Evolutionary conservation across 2,888 invertebrate genomes (phyloP).

Genomic region (Calliopum simillimum): DNA sequence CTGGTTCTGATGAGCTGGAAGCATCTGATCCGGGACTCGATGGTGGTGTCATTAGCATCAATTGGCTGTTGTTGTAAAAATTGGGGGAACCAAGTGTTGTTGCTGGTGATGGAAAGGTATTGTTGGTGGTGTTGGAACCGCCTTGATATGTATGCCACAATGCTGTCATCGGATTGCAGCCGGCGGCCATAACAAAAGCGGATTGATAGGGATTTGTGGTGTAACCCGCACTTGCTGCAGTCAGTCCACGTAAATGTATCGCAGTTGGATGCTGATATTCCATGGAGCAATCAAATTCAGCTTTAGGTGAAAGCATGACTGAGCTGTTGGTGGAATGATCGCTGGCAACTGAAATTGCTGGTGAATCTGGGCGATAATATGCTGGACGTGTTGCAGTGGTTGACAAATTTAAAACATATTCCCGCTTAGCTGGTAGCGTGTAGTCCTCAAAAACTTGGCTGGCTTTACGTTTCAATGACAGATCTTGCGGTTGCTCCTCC

Average conservation of each 20-base stretch:
- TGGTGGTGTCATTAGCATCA: slow-evolving; percentile 60
- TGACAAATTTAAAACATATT: slow-evolving; percentile 61
- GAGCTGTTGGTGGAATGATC: slow-evolving; percentile 42
- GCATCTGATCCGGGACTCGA: slow-evolving; percentile 61
- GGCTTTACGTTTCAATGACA: slow-evolving; percentile 63
- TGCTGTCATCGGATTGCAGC: slow-evolving; percentile 59
- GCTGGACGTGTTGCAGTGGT: slow-evolving; percentile 32
- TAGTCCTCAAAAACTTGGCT: slow-evolving; percentile 50
- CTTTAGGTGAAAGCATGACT: slow-evolving; percentile 56
- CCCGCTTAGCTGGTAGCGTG: slow-evolving; percentile 54
- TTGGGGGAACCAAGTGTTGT: slow-evolving; percentile 52
- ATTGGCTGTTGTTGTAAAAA: slow-evolving; percentile 50
- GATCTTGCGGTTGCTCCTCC: slow-evolving; percentile 62
- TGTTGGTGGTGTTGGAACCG: slow-evolving; percentile 40
- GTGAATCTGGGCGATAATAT: slow-evolving; percentile 38
- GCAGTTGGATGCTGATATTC: slow-evolving; percentile 53
- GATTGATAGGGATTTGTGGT: slow-evolving; percentile 58
- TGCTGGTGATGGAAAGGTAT: slow-evolving; percentile 55
- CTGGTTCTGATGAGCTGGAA: slow-evolving; percentile 57
- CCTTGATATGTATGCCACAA: slow-evolving; percentile 59
- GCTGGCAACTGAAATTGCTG: slow-evolving; percentile 26
- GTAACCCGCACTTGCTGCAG: slow-evolving; percentile 54
- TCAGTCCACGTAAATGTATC: slow-evolving; percentile 62
- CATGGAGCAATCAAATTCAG: slow-evolving; percentile 45
- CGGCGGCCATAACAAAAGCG: slow-evolving; percentile 59